Base-by-base conservation (phyloP, 2,888 invertebrate species). In the Drosophila yooni region DNA sequence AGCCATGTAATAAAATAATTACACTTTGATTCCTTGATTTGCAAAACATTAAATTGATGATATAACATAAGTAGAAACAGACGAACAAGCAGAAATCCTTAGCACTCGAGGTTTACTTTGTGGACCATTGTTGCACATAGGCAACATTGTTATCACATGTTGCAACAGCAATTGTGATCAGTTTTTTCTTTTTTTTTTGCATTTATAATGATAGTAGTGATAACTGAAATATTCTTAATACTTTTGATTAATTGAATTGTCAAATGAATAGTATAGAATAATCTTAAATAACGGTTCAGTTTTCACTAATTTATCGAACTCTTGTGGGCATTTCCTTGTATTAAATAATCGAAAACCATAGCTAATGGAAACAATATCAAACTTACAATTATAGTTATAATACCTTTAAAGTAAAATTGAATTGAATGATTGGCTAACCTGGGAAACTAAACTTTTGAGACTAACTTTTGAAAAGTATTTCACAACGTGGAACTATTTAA, bases 1-100 rank as follows among this genome's bases (percentile, higher is more conserved):
- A 46, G 58, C 63, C 59, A 48, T 65, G 70, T 58, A 82, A 86
- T 82, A 86, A 88, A 74, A 74, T 67, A 90, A 88, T 82, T 81
- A 76, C 80, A 76, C 59, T 66, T 62, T 66, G 71, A 68, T 81
- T 71, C 62, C 34, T 53, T 34, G 52, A 64, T 76, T 69, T 58
- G 67, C 51, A 43, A 48, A 50, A 58, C 52, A 36, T 48, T 53
- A 61, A 57, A 52, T 40, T 72, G 73, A 66, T 63, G 65, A 21
- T 52, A 48, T 40, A 51, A 46, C 33, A 25, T 40, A 38, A 56
- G n/a, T 8, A 53, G 13, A 25, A 8, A n/a, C 7, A n/a, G 50
- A 43, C 18, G 11, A 40, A 1, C 1, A 4, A 25, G 13, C 10
- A 18, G 15, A 40, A 18, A 29, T 53, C 4, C 11, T 29, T 7